These are phyloP conservation scores for Brachymystax lenok DNA, from an alignment of 2,797 vertebrate species.

Conservation along the genomic window DNA sequence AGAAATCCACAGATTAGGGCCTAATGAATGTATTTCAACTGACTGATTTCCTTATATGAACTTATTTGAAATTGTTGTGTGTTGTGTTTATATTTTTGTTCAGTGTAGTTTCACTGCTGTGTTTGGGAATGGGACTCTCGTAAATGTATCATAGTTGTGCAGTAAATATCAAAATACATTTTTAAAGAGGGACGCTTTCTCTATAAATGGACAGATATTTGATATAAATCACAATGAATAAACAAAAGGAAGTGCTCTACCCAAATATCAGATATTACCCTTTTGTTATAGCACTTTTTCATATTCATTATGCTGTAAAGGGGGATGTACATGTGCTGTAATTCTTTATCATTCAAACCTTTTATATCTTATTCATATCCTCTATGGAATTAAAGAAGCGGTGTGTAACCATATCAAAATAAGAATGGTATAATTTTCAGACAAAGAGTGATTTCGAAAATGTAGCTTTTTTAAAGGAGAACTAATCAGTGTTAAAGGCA, in stretches of 20 bases:
- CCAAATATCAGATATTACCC: too few relatives aligned
- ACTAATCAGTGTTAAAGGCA: slow-evolving; percentile 36
- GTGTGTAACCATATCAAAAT: slow-evolving; percentile 10
- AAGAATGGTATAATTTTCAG: slow-evolving; percentile 10
- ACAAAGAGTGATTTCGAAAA: slow-evolving; percentile 20
- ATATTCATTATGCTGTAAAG: neutral
- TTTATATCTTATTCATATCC: slow-evolving; percentile 14
- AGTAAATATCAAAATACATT: too few relatives aligned
- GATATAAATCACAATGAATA: neutral
- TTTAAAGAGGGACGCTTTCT: neutral
- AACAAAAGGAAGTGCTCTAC: neutral
- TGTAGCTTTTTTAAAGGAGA: slow-evolving; percentile 20
- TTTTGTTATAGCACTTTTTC: neutral
- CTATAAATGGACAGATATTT: neutral
- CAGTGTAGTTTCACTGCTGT: neutral
- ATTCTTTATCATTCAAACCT: slow-evolving; percentile 13
- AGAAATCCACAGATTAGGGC: too few relatives aligned
- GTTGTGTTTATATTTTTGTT: too few relatives aligned
- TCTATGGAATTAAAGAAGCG: slow-evolving; percentile 24
- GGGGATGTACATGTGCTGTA: slow-evolving; percentile 13
- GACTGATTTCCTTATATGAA: too few relatives aligned
- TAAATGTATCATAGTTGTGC: too few relatives aligned
- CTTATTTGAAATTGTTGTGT: too few relatives aligned
- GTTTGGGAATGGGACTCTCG: neutral
- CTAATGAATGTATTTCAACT: too few relatives aligned